These are phyloP conservation scores for Sitta carolinensis DNA, from an alignment of 2,797 vertebrate species.

Conservation along the genomic window DNA sequence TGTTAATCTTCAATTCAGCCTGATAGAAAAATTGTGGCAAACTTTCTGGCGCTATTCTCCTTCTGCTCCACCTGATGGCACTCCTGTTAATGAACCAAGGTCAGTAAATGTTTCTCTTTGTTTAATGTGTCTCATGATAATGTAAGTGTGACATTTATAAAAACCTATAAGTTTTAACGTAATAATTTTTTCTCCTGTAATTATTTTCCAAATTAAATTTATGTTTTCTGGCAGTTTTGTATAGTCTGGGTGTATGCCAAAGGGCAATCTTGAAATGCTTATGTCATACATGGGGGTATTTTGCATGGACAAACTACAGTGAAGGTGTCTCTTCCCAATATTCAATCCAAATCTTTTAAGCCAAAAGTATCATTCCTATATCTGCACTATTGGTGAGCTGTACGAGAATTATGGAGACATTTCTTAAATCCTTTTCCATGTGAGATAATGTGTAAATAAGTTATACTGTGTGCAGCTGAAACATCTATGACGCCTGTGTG, in stretches of 20 bases:
- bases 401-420: background rate
- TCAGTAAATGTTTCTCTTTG: constrained; percentile 42
- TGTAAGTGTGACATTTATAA: background rate
- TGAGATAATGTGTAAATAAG: background rate
- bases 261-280: constrained; percentile 13
- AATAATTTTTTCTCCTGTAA: constrained; percentile 12
- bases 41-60: constrained; percentile 84
- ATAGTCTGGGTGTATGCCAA: background rate
- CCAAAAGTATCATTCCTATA: background rate
- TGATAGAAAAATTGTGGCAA: constrained; percentile 83
- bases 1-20: constrained; percentile 84
- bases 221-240: background rate
- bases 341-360: background rate
- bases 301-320: background rate
- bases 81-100: constrained; percentile 80
- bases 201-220: constrained; percentile 29
- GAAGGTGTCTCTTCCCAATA: background rate
- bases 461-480: constrained; percentile 37
- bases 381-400: background rate
- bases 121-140: background rate
- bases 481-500: constrained; percentile 48
- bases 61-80: constrained; percentile 78
- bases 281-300: background rate
- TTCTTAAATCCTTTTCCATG: background rate
- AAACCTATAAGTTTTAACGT: background rate